Percentiles rank a stretch among this genome's conserved stretches.
Evolutionary conservation across 1,140 invertebrate genomes (phyloP).

Genomic region (Drosophila kurseongensis): DNA sequence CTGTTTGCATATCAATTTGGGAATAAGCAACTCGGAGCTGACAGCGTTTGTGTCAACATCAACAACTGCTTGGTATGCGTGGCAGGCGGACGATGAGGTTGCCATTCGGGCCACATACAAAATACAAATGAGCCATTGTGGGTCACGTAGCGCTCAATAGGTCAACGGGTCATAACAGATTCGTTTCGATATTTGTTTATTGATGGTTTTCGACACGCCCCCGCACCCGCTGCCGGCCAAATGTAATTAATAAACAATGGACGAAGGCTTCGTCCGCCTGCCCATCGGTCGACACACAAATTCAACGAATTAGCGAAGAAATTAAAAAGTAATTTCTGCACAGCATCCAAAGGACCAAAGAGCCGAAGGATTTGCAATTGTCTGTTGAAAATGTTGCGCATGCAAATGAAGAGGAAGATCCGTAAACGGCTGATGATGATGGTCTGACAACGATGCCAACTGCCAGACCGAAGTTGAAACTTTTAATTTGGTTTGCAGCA

Average conservation of each 20-base stretch:
- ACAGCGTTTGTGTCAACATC: slow-evolving; percentile 34
- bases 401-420: slow-evolving; percentile 69
- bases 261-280: neutral
- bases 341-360: slow-evolving; percentile 6
- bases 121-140: slow-evolving; percentile 79
- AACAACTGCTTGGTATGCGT: slow-evolving; percentile 68
- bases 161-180: slow-evolving; percentile 69
- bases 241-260: slow-evolving; percentile 55
- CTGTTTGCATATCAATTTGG: slow-evolving; percentile 78
- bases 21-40: slow-evolving; percentile 48
- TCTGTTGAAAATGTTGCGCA: slow-evolving; percentile 62
- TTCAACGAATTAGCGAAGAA: slow-evolving; percentile 65
- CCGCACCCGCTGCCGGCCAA: neutral
- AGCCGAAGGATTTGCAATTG: slow-evolving; percentile 64
- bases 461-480: slow-evolving; percentile 64
- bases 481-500: slow-evolving; percentile 84
- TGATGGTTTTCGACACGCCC: slow-evolving; percentile 5
- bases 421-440: slow-evolving; percentile 57
- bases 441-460: slow-evolving; percentile 62
- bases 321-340: slow-evolving; percentile 77
- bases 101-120: slow-evolving; percentile 71
- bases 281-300: slow-evolving; percentile 11
- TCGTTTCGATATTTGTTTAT: slow-evolving; percentile 45
- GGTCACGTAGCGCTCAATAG: slow-evolving; percentile 67
- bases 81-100: slow-evolving; percentile 62